Conservation (phyloP, 2,113 vertebrate species). For the Atherinomorus stipes region DNA sequence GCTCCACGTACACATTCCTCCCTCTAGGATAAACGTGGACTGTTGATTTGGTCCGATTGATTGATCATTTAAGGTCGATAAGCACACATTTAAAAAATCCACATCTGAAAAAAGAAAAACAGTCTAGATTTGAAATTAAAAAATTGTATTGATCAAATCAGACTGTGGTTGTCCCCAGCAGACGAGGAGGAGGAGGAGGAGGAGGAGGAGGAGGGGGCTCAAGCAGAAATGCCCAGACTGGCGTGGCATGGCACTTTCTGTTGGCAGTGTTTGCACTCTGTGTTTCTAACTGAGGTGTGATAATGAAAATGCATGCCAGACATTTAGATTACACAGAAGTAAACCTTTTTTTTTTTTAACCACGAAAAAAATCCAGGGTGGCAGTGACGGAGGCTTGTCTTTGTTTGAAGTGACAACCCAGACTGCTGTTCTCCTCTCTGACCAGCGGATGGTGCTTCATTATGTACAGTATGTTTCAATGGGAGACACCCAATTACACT, state of each 20-base stretch:
- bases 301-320: constrained; percentile 1
- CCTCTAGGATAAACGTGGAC: constrained; percentile 60
- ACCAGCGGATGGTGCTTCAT: constrained; percentile 67
- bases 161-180: constrained; percentile 35
- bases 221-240: constrained; percentile 70
- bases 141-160: constrained; percentile 49
- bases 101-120: not conserved
- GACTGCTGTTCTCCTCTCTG: constrained; percentile 70
- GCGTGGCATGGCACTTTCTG: constrained; percentile 63
- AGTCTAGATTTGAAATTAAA: not conserved
- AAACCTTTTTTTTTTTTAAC: not conserved
- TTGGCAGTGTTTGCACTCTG: constrained; percentile 24
- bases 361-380: not conserved
- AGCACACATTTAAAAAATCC: not conserved
- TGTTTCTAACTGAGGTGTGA: constrained; percentile 22
- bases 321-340: constrained; percentile 13
- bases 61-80: constrained; percentile 14
- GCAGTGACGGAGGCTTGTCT: constrained; percentile 31
- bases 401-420: constrained; percentile 71
- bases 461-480: constrained; percentile 33
- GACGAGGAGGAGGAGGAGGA: constrained; percentile 45
- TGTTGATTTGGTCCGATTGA: constrained; percentile 43
- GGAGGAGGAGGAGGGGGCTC: constrained; percentile 60
- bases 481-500: constrained; percentile 67
- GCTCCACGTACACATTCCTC: constrained; percentile 70